Percentiles rank a stretch among this genome's conserved stretches.
Evolutionary conservation across 2,888 invertebrate genomes (phyloP).

Genomic region (Odontothrips loti): DNA sequence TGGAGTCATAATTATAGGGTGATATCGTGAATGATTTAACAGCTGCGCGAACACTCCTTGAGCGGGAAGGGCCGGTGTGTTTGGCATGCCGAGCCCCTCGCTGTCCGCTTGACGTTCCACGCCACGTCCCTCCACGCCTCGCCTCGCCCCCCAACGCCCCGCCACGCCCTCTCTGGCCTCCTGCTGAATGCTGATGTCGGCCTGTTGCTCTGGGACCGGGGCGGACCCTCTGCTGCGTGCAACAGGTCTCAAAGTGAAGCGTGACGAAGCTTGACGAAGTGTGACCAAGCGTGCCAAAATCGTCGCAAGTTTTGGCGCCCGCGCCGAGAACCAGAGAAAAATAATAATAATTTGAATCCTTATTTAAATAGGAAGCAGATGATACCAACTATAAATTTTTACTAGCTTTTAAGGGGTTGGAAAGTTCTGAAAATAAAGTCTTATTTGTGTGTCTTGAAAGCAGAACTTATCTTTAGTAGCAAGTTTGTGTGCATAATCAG

Average conservation of each 20-base stretch:
- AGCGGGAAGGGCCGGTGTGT: not conserved
- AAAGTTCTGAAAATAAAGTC: too few species aligned
- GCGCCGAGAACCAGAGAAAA: not conserved
- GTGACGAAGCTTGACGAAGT: not conserved
- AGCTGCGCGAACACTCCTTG: not conserved
- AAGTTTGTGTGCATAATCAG: too few species aligned
- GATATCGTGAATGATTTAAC: not conserved
- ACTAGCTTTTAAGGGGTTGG: too few species aligned
- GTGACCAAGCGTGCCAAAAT: too few species aligned
- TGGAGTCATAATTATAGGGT: too few species aligned
- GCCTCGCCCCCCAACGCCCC: not conserved
- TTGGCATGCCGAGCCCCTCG: not conserved
- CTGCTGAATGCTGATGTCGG: not conserved
- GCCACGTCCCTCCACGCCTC: not conserved
- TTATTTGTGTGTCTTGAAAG: too few species aligned
- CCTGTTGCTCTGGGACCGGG: not conserved
- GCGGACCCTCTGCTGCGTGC: not conserved
- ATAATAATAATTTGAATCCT: too few species aligned
- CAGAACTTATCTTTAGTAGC: too few species aligned
- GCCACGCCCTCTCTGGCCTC: not conserved
- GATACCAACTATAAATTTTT: too few species aligned
- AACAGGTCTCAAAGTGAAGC: not conserved
- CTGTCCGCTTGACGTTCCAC: not conserved
- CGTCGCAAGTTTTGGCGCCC: not conserved
- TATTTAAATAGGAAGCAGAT: too few species aligned